Evolutionary conservation across 2,113 vertebrate genomes (phyloP).

Genomic region (Corythoichthys intestinalis): DNA sequence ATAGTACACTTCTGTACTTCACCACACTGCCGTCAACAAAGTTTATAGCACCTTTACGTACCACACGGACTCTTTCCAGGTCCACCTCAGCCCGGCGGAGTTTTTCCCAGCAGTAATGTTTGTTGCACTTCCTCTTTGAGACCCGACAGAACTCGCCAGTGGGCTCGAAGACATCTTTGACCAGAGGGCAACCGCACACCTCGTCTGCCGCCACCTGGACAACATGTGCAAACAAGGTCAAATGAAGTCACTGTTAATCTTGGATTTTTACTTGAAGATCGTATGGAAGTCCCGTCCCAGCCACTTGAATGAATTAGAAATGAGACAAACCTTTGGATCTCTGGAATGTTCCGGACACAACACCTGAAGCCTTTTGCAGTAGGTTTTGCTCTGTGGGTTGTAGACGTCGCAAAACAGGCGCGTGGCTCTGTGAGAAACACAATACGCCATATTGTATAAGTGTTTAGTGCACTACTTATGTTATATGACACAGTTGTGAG

Average conservation of each 20-base stretch:
- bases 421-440: constrained; percentile 74
- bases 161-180: constrained; percentile 85
- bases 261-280: too few species aligned
- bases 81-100: constrained; percentile 87
- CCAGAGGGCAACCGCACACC: constrained; percentile 89
- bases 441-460: background rate
- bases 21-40: background rate
- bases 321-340: constrained; percentile 81
- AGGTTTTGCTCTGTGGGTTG: constrained; percentile 91
- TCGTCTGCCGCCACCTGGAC: constrained; percentile 81
- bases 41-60: background rate
- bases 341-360: constrained; percentile 90
- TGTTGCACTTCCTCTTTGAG: constrained; percentile 88
- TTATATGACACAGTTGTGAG: too few species aligned
- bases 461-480: too few species aligned
- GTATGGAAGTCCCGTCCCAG: background rate
- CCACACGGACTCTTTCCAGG: constrained; percentile 85
- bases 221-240: background rate
- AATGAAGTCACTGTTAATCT: background rate
- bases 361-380: constrained; percentile 91
- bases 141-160: constrained; percentile 87
- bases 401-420: constrained; percentile 92
- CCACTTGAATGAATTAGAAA: background rate
- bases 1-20: too few species aligned
- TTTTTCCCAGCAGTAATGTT: constrained; percentile 94